Conservation (phyloP, 1,140 invertebrate species). For the Batillaria attramentaria region DNA sequence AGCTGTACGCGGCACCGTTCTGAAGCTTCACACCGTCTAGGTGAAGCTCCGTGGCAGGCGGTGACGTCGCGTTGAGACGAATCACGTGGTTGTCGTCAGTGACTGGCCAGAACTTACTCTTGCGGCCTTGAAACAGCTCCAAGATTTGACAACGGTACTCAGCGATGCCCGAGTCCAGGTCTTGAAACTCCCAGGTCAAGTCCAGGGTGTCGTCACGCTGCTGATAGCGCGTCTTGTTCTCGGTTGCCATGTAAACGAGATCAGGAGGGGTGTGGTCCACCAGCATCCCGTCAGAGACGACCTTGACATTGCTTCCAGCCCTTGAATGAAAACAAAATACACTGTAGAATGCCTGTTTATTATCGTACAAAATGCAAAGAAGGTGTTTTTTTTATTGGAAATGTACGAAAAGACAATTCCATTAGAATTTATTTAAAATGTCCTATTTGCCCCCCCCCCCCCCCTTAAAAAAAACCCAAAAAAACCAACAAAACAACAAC, state of each 20-base stretch:
- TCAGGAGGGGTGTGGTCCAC: constrained; percentile 45
- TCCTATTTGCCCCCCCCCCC: too few relatives aligned
- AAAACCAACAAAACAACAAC: too few relatives aligned
- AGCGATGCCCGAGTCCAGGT: constrained; percentile 44
- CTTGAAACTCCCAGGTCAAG: constrained; percentile 41
- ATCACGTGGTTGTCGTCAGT: constrained; percentile 7
- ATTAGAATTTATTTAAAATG: too few relatives aligned
- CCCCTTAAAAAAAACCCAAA: too few relatives aligned
- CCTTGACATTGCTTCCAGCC: constrained; percentile 27
- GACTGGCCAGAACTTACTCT: constrained; percentile 38
- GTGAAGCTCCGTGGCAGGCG: constrained; percentile 12
- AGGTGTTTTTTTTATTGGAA: too few relatives aligned
- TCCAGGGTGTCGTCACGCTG: constrained; percentile 20
- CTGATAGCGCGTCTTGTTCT: constrained; percentile 33
- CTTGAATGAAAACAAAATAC: constrained; percentile 12
- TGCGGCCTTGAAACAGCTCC: constrained; percentile 37
- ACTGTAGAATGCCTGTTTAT: not conserved
- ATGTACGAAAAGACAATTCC: too few relatives aligned
- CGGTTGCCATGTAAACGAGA: constrained; percentile 29
- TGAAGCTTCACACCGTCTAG: constrained; percentile 25
- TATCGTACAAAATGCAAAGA: not conserved
- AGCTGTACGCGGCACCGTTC: constrained; percentile 43
- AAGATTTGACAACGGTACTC: constrained; percentile 45
- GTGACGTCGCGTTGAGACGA: constrained; percentile 1
- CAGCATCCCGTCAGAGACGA: constrained; percentile 38